Evolutionary conservation across 2,797 vertebrate genomes (phyloP).

Genomic region (Arnoldichthys spilopterus): DNA sequence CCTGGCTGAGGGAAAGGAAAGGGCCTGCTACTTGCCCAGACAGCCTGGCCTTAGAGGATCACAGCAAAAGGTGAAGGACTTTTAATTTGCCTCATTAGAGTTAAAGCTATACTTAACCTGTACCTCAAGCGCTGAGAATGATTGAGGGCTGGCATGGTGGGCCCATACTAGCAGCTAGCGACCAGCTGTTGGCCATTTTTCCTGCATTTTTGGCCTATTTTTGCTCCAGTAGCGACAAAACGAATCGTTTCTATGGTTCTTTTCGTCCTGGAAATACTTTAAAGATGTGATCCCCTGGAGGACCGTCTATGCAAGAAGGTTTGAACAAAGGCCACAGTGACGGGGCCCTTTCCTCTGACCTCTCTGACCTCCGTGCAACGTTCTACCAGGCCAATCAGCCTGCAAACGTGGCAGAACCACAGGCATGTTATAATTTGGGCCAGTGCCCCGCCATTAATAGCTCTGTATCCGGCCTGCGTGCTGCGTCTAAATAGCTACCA

Average conservation of each 20-base stretch:
- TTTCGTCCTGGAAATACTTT: too few species aligned
- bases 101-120: slow-evolving; percentile 32
- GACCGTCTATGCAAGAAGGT: slow-evolving; percentile 15
- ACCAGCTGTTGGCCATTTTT: background rate
- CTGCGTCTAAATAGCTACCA: background rate
- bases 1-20: slow-evolving; percentile 37
- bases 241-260: too few species aligned
- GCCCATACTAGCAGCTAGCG: too few species aligned
- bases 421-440: slow-evolving; percentile 16
- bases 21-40: slow-evolving; percentile 39
- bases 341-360: background rate
- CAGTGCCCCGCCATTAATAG: slow-evolving; percentile 25
- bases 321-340: background rate
- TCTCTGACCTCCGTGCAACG: background rate
- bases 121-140: slow-evolving; percentile 49
- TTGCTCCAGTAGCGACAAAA: slow-evolving; percentile 5
- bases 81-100: slow-evolving; percentile 72
- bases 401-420: background rate
- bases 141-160: slow-evolving; percentile 42
- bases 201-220: too few species aligned
- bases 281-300: too few species aligned
- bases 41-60: slow-evolving; percentile 52
- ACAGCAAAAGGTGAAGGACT: slow-evolving; percentile 63
- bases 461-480: slow-evolving; percentile 30
- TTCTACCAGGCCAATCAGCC: background rate